Evolutionary conservation across 2,113 vertebrate genomes (phyloP).

Genomic region (Oreochromis aureus): DNA sequence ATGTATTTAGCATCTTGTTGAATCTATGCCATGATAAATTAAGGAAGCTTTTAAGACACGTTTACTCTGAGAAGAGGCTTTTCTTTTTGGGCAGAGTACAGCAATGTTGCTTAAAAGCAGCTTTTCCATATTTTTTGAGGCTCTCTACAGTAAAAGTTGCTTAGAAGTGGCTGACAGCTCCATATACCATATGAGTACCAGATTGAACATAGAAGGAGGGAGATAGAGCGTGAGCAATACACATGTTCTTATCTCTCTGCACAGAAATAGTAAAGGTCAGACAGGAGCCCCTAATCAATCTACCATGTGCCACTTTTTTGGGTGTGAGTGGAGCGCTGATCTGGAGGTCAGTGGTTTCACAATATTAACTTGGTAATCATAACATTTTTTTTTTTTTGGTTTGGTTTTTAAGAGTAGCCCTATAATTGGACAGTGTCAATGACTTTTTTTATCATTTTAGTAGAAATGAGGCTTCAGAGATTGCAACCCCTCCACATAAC

Average conservation of each 20-base stretch:
- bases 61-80: not conserved
- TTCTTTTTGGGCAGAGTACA: not conserved
- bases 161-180: slow-evolving; percentile 42
- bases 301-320: not conserved
- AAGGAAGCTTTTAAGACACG: not conserved
- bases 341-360: not conserved
- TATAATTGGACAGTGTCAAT: no score
- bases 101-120: not conserved
- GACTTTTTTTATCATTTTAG: not conserved
- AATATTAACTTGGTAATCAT: not conserved
- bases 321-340: slow-evolving; percentile 16
- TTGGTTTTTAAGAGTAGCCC: not conserved
- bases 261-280: slow-evolving; percentile 54
- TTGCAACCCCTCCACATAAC: not conserved
- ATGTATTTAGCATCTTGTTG: not conserved
- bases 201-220: not conserved
- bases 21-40: not conserved
- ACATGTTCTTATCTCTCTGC: slow-evolving; percentile 31
- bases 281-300: slow-evolving; percentile 31
- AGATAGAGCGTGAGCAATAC: not conserved
- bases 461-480: not conserved
- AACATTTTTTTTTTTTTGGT: not conserved
- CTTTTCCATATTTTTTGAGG: not conserved
- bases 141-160: slow-evolving; percentile 14
- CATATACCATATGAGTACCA: slow-evolving; percentile 1